Conservation (phyloP, 2,113 vertebrate genomes). For the Phalacrocorax aristotelis region DNA sequence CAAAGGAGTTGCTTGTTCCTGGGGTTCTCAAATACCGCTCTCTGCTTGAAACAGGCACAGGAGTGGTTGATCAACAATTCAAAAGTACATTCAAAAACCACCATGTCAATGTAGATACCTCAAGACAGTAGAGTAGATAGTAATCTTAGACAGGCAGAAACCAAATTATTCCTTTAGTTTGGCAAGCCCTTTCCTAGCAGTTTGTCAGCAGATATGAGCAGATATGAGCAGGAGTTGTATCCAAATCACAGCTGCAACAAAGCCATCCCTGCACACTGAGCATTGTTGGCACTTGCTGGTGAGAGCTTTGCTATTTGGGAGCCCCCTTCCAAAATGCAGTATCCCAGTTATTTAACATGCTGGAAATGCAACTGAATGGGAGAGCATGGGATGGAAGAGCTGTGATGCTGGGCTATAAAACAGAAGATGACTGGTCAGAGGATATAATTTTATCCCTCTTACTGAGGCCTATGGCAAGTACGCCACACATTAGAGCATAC, state of each 20-base stretch:
- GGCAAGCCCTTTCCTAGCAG: not conserved
- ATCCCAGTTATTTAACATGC: not conserved
- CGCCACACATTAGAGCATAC: not conserved
- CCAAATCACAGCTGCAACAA: fast-evolving
- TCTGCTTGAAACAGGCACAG: not conserved
- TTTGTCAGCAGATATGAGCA: not conserved
- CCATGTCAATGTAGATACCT: not conserved
- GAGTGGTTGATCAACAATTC: not conserved
- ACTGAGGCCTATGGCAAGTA: not conserved
- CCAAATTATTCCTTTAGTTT: not conserved
- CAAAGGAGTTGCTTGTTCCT: not conserved
- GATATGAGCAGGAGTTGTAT: not conserved
- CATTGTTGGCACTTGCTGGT: not conserved
- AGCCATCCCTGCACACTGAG: not conserved
- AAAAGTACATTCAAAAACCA: not conserved
- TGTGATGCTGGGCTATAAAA: not conserved
- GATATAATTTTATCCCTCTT: not conserved
- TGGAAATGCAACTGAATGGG: not conserved
- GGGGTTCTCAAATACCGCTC: not conserved
- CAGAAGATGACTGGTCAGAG: not conserved
- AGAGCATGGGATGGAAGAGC: not conserved
- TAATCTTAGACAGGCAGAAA: not conserved
- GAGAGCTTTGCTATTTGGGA: not conserved
- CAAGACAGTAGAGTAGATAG: not conserved
- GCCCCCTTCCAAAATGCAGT: not conserved